A percentile compares a stretch with the other conserved stretches of the same genome.
Evolutionary conservation across 2,797 vertebrate species (phyloP).

Genomic region (Syngnathus acus): DNA sequence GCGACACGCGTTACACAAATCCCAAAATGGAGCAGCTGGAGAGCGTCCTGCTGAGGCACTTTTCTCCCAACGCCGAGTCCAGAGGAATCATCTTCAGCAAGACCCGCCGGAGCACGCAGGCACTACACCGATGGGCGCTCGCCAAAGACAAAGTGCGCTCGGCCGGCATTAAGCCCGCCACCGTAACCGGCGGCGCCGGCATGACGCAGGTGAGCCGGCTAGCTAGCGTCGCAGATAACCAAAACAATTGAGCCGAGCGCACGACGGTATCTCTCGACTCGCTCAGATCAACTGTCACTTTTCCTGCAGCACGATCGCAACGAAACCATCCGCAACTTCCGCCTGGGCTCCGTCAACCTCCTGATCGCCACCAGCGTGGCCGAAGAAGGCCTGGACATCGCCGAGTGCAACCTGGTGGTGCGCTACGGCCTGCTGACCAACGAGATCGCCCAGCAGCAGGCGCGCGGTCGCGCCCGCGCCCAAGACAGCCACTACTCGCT

Average conservation of each 20-base stretch:
- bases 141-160: slow-evolving; percentile 41
- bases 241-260: no score
- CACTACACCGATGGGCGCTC: slow-evolving; percentile 78
- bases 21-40: slow-evolving; percentile 77
- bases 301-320: slow-evolving; percentile 67
- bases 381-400: slow-evolving; percentile 91
- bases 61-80: slow-evolving; percentile 39
- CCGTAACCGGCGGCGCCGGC: slow-evolving; percentile 77
- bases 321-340: slow-evolving; percentile 75
- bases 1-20: slow-evolving; percentile 67
- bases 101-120: slow-evolving; percentile 75
- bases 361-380: slow-evolving; percentile 90
- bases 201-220: slow-evolving; percentile 82
- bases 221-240: neutral
- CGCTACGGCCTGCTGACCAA: slow-evolving; percentile 93
- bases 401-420: slow-evolving; percentile 84
- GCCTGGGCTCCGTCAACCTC: slow-evolving; percentile 74
- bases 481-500: slow-evolving; percentile 79
- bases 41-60: slow-evolving; percentile 70
- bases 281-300: neutral
- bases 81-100: slow-evolving; percentile 81
- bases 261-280: no score
- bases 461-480: slow-evolving; percentile 82
- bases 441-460: slow-evolving; percentile 91
- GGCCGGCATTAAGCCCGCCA: slow-evolving; percentile 63